Base-by-base conservation (phyloP, 2,797 vertebrate genomes). In the Aldrovandia affinis region DNA sequence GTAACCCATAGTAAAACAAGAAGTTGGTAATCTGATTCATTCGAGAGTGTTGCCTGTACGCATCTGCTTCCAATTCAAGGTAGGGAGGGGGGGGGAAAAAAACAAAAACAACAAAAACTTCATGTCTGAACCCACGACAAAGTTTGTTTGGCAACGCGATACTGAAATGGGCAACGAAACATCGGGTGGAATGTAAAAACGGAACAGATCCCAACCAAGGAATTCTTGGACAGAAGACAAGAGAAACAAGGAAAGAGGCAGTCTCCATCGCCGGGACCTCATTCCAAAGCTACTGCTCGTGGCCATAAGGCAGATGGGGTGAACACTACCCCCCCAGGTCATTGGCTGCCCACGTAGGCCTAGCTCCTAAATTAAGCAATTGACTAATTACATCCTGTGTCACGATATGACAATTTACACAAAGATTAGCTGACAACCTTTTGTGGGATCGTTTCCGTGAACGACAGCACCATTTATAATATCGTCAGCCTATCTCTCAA, bases 11-110 rank as follows among this genome's bases (percentile, higher is more conserved):
- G 8, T 20, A 78, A 47, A 47, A 81, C 44, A 47, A 22, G 39
- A 44, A 63, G 50, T 44, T 28, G 20, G 22, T 20, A 22, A 47
- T 47, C 57, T 81, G 36, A 65, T 65, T 65, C 61, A 81, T 8
- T 22, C 28, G 75, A 52, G 80, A 44, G 65, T 22, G 61, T 30
- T 39, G 57, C 39, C 22, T 18, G 22, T 81, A 8, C 3, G 50
- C 68, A 77, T 85, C 84, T 85, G 84, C 28, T 82, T 85, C 44
- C 30, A 78, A 85, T 85, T 44, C 54, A 44, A 63, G 68, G 22
- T 20, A 25, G 20, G 57, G 42, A 70, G 39, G 6, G 55, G 80
- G 80, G 78, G 18, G 30, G 36, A 59, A 20, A 79, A 79, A 80
- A n/a, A 65, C 8, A 65, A n/a, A 82, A 63, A 63, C 61, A 77